phyloP scores from a whole-genome alignment of 2,113 vertebrate species.

The Saguinus imperator region DNA sequence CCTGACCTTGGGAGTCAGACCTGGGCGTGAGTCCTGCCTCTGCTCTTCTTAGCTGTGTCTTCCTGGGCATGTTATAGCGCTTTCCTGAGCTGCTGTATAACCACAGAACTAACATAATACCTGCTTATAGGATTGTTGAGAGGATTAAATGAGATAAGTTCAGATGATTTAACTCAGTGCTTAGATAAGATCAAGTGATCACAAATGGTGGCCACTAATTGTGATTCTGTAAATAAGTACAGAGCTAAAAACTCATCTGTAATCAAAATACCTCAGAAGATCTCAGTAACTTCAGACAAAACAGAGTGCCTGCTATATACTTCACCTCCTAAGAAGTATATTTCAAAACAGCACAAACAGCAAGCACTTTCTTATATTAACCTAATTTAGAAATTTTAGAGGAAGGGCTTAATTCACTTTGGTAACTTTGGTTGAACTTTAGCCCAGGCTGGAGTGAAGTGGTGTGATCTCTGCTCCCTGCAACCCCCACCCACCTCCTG shows the following conservation, averaged over 20 bases:
- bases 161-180: neutral
- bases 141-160: conserved; percentile 47
- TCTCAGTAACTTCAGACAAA: neutral
- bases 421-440: conserved; percentile 1
- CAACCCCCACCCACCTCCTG: too few relatives aligned
- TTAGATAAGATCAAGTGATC: neutral
- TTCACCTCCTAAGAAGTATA: neutral
- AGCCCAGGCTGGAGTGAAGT: neutral
- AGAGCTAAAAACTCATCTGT: neutral
- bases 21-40: neutral
- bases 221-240: neutral
- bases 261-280: neutral
- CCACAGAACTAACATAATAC: neutral
- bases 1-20: neutral
- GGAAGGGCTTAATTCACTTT: neutral
- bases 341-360: neutral
- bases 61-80: neutral
- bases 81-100: neutral
- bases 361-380: neutral
- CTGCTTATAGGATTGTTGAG: neutral
- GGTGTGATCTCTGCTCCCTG: too few relatives aligned
- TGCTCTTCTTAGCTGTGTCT: neutral
- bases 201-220: neutral
- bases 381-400: neutral
- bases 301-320: neutral